Conservation (phyloP, 2,113 vertebrate species). For the Colinus virginianus region DNA sequence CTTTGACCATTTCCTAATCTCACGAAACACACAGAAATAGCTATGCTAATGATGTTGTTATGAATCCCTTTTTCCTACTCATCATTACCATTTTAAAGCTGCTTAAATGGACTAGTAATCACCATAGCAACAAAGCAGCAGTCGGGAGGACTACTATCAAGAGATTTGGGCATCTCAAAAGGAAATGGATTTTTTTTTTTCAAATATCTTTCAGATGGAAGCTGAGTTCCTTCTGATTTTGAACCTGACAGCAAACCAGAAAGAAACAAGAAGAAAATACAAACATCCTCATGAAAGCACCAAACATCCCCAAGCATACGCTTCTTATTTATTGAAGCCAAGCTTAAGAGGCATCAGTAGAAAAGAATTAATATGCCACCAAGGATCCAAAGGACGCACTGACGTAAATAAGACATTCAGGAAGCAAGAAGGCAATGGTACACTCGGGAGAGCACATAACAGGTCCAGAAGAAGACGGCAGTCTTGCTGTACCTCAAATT, state of each 20-base stretch:
- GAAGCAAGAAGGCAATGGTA: background rate
- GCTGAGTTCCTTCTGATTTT: background rate
- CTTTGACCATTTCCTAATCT: constrained; percentile 33
- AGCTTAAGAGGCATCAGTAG: background rate
- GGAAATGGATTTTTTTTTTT: background rate
- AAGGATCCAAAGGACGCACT: background rate
- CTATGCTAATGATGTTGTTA: constrained; percentile 47
- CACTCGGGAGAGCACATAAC: background rate
- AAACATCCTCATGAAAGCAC: background rate
- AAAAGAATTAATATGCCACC: background rate
- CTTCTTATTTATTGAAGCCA: background rate
- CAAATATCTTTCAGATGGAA: background rate
- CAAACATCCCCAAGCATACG: background rate
- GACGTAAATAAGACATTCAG: background rate
- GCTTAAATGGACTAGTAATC: constrained; percentile 56
- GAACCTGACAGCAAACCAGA: background rate
- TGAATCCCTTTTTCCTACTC: constrained; percentile 18
- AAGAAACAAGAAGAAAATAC: background rate
- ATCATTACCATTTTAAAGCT: constrained; percentile 53
- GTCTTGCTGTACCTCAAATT: background rate
- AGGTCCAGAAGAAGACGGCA: background rate
- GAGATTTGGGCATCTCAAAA: constrained; percentile 30
- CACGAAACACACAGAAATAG: background rate
- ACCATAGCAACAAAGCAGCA: constrained; percentile 57
- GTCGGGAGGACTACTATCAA: background rate